Evolutionary conservation across 2,888 invertebrate genomes (phyloP), one percentile per base, ranked within the genome.

Genomic region (Tolmerus cingulatus): DNA sequence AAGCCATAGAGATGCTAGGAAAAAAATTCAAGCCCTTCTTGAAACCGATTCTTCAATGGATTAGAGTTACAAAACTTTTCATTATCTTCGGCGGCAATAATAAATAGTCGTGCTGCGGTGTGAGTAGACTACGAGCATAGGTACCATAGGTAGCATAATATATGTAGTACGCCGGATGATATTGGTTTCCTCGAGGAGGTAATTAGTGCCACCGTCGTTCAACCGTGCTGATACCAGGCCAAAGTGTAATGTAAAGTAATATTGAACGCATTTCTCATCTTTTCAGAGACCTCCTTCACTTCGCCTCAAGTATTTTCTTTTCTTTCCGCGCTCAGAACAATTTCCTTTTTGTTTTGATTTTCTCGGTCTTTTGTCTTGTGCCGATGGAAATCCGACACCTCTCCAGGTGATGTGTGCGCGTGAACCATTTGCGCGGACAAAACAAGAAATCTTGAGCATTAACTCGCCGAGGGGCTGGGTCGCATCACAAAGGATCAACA

Each of bases 211-310:
- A 81, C 55, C 16, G 51, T 30, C 55, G 51, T 27, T 81, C 81
- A 81, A 81, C 30, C 81, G 55, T 81, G 16, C 55, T 55, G 81
- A 78, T 78, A 37, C n/a, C 43, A 43, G 78, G 78, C 23, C 78
- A 78, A 78, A 78, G 78, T 78, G 78, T 78, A 78, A 78, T 78
- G 78, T 78, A 78, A 78, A 78, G 43, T 78, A 78, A 78, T 34
- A 78, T 78, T 34, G 43, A 23, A 78, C 27, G 66, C 66, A 66
- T 66, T 66, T 66, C 66, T 66, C 66, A 66, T 66, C 66, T 66
- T 66, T 66, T 66, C 66, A 46, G 0, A 66, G 19, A 23, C 66
- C 27, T 66, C 55, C 55, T 19, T 19, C 19, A 2, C 66, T 66
- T 7, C 27, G 66, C 66, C 66, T 9, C 19, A 2, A 66, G 66